A percentile compares a stretch with the other conserved stretches of the same genome.
phyloP scores from a whole-genome alignment of 2,113 vertebrate species.

The Solea senegalensis region DNA sequence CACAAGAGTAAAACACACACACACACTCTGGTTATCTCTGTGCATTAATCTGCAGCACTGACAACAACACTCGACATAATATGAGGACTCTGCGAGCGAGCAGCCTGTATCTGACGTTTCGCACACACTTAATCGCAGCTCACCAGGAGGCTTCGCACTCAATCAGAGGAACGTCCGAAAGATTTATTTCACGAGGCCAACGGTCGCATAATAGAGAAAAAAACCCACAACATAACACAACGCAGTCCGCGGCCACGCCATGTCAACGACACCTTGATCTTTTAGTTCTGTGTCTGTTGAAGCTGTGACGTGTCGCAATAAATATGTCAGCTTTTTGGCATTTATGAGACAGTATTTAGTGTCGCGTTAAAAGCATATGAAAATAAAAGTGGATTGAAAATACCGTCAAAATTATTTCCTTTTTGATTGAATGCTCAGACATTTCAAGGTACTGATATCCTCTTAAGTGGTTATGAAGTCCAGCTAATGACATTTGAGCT shows the following conservation, averaged over 20 bases:
- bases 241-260: background rate
- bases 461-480: background rate
- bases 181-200: slow-evolving; percentile 29
- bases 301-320: background rate
- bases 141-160: background rate
- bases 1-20: slow-evolving; percentile 3
- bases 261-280: background rate
- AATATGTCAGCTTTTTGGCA: background rate
- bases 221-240: background rate
- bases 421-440: background rate
- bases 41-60: slow-evolving; percentile 48
- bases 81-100: slow-evolving; percentile 3
- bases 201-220: background rate
- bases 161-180: slow-evolving; percentile 14
- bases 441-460: background rate
- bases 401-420: background rate
- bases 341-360: background rate
- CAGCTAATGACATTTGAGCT: background rate
- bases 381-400: background rate
- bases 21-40: slow-evolving; percentile 34
- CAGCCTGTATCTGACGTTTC: slow-evolving; percentile 14
- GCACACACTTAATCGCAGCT: slow-evolving; percentile 29
- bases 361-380: background rate
- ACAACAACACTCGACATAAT: slow-evolving; percentile 40
- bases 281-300: background rate